Conservation (phyloP, 2,113 vertebrate species). For the Sebastes schlegelii region DNA sequence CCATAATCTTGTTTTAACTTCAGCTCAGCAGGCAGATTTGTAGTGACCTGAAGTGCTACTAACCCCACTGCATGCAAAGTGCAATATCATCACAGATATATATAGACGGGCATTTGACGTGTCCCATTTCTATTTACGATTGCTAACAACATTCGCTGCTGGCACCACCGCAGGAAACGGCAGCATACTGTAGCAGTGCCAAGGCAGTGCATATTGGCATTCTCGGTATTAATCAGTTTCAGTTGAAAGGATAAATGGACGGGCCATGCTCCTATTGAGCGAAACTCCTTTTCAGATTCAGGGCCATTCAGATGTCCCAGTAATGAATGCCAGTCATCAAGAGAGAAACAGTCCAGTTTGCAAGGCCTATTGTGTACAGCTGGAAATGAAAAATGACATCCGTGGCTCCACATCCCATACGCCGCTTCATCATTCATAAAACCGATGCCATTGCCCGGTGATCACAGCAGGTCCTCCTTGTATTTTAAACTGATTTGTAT, state of each 20-base stretch:
- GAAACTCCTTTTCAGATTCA: conserved; percentile 30
- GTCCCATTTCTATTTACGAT: conserved; percentile 54
- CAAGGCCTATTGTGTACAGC: conserved; percentile 40
- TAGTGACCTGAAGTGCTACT: conserved; percentile 15
- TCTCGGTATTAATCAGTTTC: conserved; percentile 34
- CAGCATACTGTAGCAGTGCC: neutral
- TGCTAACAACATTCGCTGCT: conserved; percentile 28
- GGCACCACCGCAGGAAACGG: neutral
- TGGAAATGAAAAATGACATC: conserved; percentile 66
- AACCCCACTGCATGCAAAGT: conserved; percentile 22
- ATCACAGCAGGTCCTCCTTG: conserved; percentile 53
- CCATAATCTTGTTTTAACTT: conserved; percentile 11
- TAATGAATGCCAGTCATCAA: conserved; percentile 42
- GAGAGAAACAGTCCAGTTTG: conserved; percentile 35
- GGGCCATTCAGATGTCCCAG: conserved; percentile 35
- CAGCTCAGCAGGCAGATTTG: conserved; percentile 17
- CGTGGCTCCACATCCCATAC: conserved; percentile 8
- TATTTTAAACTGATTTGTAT: conserved; percentile 58
- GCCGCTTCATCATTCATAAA: conserved; percentile 49
- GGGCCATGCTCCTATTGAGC: conserved; percentile 16
- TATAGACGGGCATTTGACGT: conserved; percentile 31
- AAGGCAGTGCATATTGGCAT: conserved; percentile 27
- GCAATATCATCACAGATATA: conserved; percentile 41
- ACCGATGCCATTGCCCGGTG: conserved; percentile 36
- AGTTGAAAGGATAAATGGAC: conserved; percentile 36